phyloP scores from a whole-genome alignment of 2,113 vertebrate species.

The Anarrhichthys ocellatus region DNA sequence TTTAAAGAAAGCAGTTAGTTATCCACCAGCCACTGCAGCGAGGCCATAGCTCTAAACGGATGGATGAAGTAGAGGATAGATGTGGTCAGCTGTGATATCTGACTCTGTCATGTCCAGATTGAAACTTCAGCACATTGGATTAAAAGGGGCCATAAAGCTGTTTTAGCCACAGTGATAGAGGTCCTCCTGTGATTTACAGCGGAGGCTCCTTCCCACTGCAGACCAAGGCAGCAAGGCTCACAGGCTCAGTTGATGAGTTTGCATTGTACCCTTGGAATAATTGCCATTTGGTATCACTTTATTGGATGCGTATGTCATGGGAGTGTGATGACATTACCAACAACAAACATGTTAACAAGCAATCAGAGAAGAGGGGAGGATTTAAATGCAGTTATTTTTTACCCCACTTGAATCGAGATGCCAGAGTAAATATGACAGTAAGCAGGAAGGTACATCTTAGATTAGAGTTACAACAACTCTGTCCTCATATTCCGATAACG shows the following conservation, averaged over 20 bases:
- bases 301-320: constrained; percentile 37
- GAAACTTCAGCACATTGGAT: constrained; percentile 78
- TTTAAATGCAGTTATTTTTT: background rate
- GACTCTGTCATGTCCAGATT: constrained; percentile 69
- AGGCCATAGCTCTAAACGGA: constrained; percentile 44
- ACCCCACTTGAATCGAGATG: background rate
- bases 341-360: constrained; percentile 36
- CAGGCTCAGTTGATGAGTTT: constrained; percentile 60
- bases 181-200: constrained; percentile 70
- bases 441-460: background rate
- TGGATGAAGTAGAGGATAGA: constrained; percentile 58
- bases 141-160: constrained; percentile 75
- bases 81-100: constrained; percentile 65
- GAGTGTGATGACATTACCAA: constrained; percentile 28
- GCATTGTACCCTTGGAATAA: constrained; percentile 49
- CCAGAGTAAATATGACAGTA: background rate
- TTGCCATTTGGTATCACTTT: constrained; percentile 61
- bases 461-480: background rate
- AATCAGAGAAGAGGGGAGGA: constrained; percentile 9
- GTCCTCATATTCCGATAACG: background rate
- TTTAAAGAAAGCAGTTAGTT: constrained; percentile 52
- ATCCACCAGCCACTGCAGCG: constrained; percentile 20
- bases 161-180: constrained; percentile 58
- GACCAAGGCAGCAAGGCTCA: constrained; percentile 25
- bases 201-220: constrained; percentile 34